Conservation (phyloP, 2,113 vertebrate genomes). For the Pygoscelis adeliae region DNA sequence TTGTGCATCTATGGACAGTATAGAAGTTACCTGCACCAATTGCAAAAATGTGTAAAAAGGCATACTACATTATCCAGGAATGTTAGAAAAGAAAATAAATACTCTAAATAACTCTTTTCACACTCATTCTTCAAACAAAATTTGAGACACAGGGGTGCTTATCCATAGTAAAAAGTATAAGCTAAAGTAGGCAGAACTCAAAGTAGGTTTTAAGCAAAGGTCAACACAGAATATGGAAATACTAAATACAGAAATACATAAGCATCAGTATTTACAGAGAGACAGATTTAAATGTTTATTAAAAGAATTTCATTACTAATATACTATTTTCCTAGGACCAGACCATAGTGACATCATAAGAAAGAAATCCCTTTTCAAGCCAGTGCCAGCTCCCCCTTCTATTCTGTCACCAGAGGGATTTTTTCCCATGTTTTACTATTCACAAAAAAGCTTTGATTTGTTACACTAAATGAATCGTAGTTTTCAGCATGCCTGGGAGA, state of each 20-base stretch:
- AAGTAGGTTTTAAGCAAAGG: background rate
- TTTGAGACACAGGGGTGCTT: rapidly evolving
- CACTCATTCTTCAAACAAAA: background rate
- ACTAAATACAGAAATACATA: background rate
- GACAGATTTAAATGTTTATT: background rate
- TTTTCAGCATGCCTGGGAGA: background rate
- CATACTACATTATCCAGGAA: background rate
- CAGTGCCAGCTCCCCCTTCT: background rate
- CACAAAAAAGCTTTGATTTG: background rate
- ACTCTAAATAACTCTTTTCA: background rate
- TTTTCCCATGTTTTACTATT: background rate
- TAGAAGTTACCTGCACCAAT: background rate
- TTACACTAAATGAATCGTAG: background rate
- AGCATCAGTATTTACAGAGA: background rate
- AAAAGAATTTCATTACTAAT: background rate
- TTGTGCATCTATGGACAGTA: background rate
- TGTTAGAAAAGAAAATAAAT: background rate
- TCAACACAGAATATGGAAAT: background rate
- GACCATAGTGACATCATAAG: background rate
- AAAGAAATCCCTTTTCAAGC: background rate
- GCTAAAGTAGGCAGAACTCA: background rate
- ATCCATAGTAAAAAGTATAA: background rate
- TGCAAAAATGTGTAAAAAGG: background rate
- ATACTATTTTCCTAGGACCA: background rate
- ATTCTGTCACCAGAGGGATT: background rate